Percentiles rank a stretch among this genome's conserved stretches.
Conservation (phyloP, 2,113 vertebrate species). For the Aramus guarauna region DNA sequence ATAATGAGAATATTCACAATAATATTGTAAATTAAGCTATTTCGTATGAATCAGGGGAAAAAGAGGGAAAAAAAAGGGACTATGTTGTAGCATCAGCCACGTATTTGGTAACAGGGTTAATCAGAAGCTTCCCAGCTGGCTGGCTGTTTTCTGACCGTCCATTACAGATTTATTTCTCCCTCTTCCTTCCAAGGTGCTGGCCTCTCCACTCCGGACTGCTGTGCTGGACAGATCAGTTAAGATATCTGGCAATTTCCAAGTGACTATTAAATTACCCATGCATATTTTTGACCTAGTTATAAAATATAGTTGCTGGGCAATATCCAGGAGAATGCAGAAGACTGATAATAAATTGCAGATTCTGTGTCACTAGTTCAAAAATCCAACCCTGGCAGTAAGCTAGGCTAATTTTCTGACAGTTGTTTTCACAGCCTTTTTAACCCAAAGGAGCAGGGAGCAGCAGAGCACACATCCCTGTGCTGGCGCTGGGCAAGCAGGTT, state of each 20-base stretch:
- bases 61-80: not conserved
- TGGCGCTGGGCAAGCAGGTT: not conserved
- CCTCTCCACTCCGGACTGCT: not conserved
- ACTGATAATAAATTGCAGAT: slow-evolving; percentile 5
- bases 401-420: not conserved
- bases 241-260: not conserved
- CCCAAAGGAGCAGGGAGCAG: not conserved
- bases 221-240: not conserved
- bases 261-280: not conserved
- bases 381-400: not conserved
- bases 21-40: not conserved
- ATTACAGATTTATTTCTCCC: not conserved
- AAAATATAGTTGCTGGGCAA: not conserved
- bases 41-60: not conserved
- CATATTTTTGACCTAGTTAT: slow-evolving; percentile 6
- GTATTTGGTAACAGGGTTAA: not conserved
- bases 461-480: fast-evolving
- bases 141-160: not conserved
- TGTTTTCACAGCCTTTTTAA: slow-evolving; percentile 1
- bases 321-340: not conserved
- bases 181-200: slow-evolving; percentile 2
- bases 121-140: not conserved
- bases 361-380: not conserved
- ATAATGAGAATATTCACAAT: not conserved
- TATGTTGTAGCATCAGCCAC: not conserved